Evolutionary conservation across 30 jellyfish, hydroid and myxozoan species (phyloP).

Genomic region (Aurelia sp.): DNA sequence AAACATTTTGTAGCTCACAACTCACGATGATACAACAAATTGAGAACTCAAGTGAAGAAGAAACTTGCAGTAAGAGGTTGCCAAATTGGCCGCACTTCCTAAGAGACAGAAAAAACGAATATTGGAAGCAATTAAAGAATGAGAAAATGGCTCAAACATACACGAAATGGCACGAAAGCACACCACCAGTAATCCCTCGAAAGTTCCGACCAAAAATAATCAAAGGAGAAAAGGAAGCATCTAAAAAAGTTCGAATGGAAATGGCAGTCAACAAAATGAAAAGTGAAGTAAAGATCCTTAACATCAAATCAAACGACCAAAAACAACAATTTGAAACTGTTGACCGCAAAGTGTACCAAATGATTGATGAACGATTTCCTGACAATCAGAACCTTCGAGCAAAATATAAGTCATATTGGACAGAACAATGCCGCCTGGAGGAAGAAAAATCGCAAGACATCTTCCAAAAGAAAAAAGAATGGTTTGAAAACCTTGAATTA

Average conservation of each 20-base stretch:
- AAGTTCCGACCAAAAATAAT: constrained; percentile 8
- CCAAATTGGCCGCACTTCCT: constrained; percentile 32
- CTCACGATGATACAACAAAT: constrained; percentile 11
- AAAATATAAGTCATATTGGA: constrained; percentile 15
- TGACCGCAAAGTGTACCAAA: constrained; percentile 27
- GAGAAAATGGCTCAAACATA: constrained; percentile 18
- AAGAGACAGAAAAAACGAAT: constrained; percentile 9
- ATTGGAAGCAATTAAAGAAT: constrained; percentile 27
- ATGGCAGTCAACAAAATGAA: constrained; percentile 23
- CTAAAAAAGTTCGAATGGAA: constrained; percentile 10
- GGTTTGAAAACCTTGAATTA: constrained; percentile 19
- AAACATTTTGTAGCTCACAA: constrained; percentile 6
- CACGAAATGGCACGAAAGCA: constrained; percentile 20
- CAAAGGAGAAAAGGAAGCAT: constrained; percentile 10
- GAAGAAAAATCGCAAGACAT: constrained; percentile 27
- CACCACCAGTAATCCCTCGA: constrained; percentile 18
- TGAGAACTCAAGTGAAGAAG: constrained; percentile 1
- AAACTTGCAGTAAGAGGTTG: constrained; percentile 10
- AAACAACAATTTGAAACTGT: constrained; percentile 23
- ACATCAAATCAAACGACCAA: constrained; percentile 21
- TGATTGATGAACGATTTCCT: constrained; percentile 30
- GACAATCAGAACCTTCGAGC: constrained; percentile 4
- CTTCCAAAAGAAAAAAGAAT: constrained; percentile 22
- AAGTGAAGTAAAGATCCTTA: constrained; percentile 12
- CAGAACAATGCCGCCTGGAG: constrained; percentile 28